A percentile compares a stretch with the other conserved stretches of the same genome.
phyloP scores from a whole-genome alignment of 2,113 vertebrate species.

The Phodopus roborovskii region DNA sequence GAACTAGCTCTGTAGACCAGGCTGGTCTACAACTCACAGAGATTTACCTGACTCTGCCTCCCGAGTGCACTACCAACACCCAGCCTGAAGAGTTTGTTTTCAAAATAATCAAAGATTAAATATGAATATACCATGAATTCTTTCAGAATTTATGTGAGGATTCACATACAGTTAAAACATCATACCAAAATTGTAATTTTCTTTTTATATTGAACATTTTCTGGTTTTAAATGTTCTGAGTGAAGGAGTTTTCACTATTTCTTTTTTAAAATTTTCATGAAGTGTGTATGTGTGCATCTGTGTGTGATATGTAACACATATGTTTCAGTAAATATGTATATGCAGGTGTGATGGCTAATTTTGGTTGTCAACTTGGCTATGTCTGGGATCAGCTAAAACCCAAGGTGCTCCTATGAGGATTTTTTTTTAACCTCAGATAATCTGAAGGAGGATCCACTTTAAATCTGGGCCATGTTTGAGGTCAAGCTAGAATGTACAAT shows the following conservation, averaged over 20 bases:
- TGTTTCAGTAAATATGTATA: neutral
- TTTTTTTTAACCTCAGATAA: neutral
- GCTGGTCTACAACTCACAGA: too few species aligned
- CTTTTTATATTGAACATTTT: slow-evolving; percentile 36
- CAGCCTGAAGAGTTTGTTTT: too few species aligned
- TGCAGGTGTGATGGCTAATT: neutral
- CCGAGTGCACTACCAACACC: too few species aligned
- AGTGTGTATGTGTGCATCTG: rapidly evolving
- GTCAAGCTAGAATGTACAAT: neutral
- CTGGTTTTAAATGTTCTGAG: slow-evolving; percentile 59
- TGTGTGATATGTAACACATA: neutral
- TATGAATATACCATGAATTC: neutral
- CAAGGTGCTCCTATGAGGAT: neutral
- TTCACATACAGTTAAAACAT: neutral
- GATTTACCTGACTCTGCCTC: too few species aligned
- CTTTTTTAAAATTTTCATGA: neutral
- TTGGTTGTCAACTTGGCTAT: neutral
- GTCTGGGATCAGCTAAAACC: neutral
- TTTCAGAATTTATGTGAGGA: neutral
- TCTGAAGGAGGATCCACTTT: neutral
- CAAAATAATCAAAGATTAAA: neutral
- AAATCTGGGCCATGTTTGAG: neutral
- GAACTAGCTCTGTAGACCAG: too few species aligned
- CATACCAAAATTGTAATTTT: slow-evolving; percentile 59
- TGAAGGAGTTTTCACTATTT: slow-evolving; percentile 61